A percentile compares a stretch with the other conserved stretches of the same genome.
Evolutionary conservation across 2,888 invertebrate genomes (phyloP).

Genomic region (Rhagium mordax): DNA sequence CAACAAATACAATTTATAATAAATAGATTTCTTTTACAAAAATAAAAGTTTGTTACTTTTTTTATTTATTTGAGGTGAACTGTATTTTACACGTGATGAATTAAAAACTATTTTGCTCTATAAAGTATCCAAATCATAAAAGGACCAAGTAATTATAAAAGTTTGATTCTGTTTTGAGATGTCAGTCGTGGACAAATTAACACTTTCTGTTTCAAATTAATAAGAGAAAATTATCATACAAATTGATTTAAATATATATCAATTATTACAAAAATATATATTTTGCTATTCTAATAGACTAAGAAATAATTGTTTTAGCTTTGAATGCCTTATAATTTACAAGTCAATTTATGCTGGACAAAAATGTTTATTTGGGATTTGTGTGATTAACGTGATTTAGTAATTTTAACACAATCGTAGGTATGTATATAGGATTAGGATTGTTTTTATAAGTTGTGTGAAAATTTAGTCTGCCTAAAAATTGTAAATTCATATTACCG

Average conservation of each 20-base stretch:
- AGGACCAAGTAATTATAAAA: slow-evolving; percentile 12
- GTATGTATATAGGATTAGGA: neutral
- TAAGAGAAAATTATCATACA: neutral
- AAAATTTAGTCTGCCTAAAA: neutral
- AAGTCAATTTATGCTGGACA: slow-evolving; percentile 13
- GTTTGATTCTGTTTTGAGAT: neutral
- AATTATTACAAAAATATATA: slow-evolving; percentile 35
- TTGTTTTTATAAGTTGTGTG: neutral
- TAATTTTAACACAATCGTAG: neutral
- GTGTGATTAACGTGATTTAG: neutral
- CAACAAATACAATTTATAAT: no score
- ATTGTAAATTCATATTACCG: neutral
- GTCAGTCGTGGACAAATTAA: neutral
- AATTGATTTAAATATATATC: slow-evolving; percentile 27
- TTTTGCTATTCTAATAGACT: slow-evolving; percentile 45
- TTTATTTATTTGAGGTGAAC: neutral
- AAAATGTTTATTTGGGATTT: neutral
- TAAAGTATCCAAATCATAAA: neutral
- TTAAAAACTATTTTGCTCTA: neutral
- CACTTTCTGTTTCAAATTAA: neutral
- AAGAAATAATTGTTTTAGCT: slow-evolving; percentile 41
- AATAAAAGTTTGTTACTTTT: neutral
- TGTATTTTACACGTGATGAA: neutral
- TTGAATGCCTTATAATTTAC: slow-evolving; percentile 35
- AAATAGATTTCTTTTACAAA: neutral